A percentile compares a stretch with the other conserved stretches of the same genome.
These are phyloP conservation scores for Atractosteus spatula DNA, from an alignment of 2,113 vertebrate species.

Conservation along the genomic window DNA sequence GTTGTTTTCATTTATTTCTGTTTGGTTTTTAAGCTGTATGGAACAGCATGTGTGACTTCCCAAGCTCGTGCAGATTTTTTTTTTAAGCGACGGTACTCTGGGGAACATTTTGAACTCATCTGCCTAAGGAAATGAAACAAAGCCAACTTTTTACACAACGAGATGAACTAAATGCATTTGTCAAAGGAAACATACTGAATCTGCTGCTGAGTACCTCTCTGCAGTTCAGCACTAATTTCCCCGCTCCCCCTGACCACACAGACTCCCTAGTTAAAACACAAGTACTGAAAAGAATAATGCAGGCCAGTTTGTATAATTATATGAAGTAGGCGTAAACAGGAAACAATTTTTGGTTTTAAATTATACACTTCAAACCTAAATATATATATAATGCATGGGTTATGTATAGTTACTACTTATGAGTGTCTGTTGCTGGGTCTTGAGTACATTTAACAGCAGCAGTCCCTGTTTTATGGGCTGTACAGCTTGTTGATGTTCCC, in stretches of 20 bases:
- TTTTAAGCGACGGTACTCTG: too few relatives aligned
- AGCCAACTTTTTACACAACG: too few relatives aligned
- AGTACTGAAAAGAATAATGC: slow-evolving; percentile 22
- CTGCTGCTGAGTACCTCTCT: slow-evolving; percentile 28
- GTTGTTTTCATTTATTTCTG: too few relatives aligned
- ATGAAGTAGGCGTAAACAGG: slow-evolving; percentile 33
- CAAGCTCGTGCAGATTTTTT: too few relatives aligned
- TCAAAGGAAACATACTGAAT: slow-evolving; percentile 40
- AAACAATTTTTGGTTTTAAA: slow-evolving; percentile 20
- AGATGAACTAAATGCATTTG: slow-evolving; percentile 29
- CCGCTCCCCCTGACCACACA: slow-evolving; percentile 18
- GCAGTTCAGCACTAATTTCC: slow-evolving; percentile 3
- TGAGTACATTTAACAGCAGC: neutral
- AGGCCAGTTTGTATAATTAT: slow-evolving; percentile 37
- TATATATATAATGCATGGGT: slow-evolving; percentile 1
- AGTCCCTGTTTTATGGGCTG: neutral
- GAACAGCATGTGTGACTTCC: too few relatives aligned
- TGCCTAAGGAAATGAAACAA: too few relatives aligned
- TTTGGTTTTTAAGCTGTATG: too few relatives aligned
- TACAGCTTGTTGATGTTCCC: neutral
- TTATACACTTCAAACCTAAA: slow-evolving; percentile 4
- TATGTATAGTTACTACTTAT: neutral
- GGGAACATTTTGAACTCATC: too few relatives aligned
- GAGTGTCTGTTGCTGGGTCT: neutral
- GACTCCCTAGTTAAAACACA: slow-evolving; percentile 10